Conservation (phyloP, 2,797 vertebrate species). For the Amniataba percoides region DNA sequence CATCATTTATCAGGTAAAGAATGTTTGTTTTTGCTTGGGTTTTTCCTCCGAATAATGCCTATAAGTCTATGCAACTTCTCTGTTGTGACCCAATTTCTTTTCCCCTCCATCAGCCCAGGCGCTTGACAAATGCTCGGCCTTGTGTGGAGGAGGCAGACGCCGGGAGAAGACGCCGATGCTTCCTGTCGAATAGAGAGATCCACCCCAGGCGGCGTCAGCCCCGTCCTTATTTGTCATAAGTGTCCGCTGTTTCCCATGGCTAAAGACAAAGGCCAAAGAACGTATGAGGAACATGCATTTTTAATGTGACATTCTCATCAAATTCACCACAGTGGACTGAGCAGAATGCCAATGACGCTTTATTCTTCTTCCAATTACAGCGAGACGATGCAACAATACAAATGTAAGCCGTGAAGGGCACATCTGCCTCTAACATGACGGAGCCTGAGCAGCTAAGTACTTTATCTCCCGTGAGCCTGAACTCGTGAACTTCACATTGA, state of each 20-base stretch:
- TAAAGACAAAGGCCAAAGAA: conserved; percentile 81
- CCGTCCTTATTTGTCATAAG: conserved; percentile 82
- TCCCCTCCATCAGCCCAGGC: conserved; percentile 41
- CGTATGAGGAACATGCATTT: conserved; percentile 82
- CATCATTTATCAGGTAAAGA: conserved; percentile 19
- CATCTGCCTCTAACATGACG: conserved; percentile 45
- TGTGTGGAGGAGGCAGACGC: conserved; percentile 44
- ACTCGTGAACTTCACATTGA: conserved; percentile 48
- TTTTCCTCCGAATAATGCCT: conserved; percentile 9
- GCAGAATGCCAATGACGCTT: conserved; percentile 79
- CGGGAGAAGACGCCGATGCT: conserved; percentile 56
- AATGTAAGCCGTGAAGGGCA: conserved; percentile 63
- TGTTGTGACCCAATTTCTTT: conserved; percentile 52
- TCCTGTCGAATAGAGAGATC: conserved; percentile 67
- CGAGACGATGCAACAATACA: conserved; percentile 48
- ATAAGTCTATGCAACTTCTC: conserved; percentile 10
- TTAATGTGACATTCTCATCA: conserved; percentile 84
- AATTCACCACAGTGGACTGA: conserved; percentile 74
- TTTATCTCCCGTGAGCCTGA: conserved; percentile 40
- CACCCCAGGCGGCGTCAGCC: conserved; percentile 68
- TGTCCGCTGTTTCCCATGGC: conserved; percentile 76
- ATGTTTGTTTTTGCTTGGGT: background rate
- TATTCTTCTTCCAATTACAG: conserved; percentile 66
- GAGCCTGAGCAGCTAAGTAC: conserved; percentile 21
- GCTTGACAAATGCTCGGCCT: conserved; percentile 56